These are phyloP conservation scores for Bovichtus variegatus DNA, from an alignment of 2,797 vertebrate genomes.

Conservation along the genomic window DNA sequence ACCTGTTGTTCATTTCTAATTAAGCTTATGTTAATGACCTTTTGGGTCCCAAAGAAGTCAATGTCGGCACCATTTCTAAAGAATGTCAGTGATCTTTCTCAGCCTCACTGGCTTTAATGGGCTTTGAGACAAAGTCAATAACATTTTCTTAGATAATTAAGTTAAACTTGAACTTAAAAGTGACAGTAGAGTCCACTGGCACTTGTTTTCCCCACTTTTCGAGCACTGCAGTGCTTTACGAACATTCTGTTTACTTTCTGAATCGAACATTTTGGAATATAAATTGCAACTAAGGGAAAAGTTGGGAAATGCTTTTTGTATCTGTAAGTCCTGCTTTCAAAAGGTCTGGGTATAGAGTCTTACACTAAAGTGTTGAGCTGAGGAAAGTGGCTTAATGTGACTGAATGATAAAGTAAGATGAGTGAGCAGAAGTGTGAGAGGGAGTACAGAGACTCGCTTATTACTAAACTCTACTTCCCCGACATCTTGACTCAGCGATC, in stretches of 20 bases:
- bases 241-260: not conserved
- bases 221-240: not conserved
- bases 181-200: not conserved
- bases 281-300: not conserved
- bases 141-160: too few species aligned
- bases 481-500: not conserved
- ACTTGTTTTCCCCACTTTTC: not conserved
- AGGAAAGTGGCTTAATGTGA: not conserved
- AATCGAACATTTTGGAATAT: not conserved
- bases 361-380: not conserved
- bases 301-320: not conserved
- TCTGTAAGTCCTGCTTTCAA: not conserved
- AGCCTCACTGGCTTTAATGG: constrained; percentile 41
- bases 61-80: constrained; percentile 48
- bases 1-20: constrained; percentile 31
- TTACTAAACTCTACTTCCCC: constrained; percentile 15
- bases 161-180: too few species aligned
- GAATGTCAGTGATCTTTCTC: constrained; percentile 44
- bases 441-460: constrained; percentile 13
- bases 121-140: not conserved
- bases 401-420: constrained; percentile 2
- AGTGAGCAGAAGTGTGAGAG: not conserved
- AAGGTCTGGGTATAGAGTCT: not conserved
- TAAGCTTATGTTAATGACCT: constrained; percentile 32
- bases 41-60: constrained; percentile 29